Conservation (phyloP, 92 coral and sea anemone species). For the Desmophyllum pertusum region DNA sequence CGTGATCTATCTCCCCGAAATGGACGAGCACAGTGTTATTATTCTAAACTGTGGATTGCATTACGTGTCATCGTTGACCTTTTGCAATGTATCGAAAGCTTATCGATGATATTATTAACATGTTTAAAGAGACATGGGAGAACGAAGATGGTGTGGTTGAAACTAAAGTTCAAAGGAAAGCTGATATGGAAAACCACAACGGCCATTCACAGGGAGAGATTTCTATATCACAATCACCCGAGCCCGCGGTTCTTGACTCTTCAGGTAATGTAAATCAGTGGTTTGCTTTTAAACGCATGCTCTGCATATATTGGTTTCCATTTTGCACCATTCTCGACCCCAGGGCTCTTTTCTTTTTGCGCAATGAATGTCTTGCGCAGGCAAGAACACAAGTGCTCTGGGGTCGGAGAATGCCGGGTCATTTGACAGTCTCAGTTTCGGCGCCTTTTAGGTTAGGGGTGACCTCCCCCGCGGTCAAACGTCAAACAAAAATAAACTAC, state of each 20-base stretch:
- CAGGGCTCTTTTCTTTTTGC: too few species aligned
- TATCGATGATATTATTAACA: slow-evolving; percentile 65
- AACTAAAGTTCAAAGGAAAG: slow-evolving; percentile 63
- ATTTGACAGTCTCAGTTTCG: too few species aligned
- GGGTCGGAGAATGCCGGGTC: too few species aligned
- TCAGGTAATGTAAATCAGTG: slow-evolving; percentile 63
- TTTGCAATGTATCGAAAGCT: slow-evolving; percentile 78
- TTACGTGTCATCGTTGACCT: slow-evolving; percentile 78
- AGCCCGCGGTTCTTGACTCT: slow-evolving; percentile 82
- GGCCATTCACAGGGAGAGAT: slow-evolving; percentile 81
- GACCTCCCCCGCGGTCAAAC: too few species aligned
- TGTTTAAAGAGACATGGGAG: slow-evolving; percentile 46
- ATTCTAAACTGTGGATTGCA: slow-evolving; percentile 87
- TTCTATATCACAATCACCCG: slow-evolving; percentile 76
- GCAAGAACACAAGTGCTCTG: too few species aligned
- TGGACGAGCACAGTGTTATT: slow-evolving; percentile 91
- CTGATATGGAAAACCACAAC: slow-evolving; percentile 93
- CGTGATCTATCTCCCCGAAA: slow-evolving; percentile 73
- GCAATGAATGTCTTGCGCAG: too few species aligned
- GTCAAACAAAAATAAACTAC: too few species aligned
- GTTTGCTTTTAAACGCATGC: background rate
- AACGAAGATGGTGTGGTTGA: slow-evolving; percentile 32
- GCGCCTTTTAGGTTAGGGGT: too few species aligned
- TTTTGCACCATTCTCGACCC: too few species aligned
- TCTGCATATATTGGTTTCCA: background rate